Base-by-base conservation (phyloP, 2,797 vertebrate genomes). In the Protosalanx chinensis region DNA sequence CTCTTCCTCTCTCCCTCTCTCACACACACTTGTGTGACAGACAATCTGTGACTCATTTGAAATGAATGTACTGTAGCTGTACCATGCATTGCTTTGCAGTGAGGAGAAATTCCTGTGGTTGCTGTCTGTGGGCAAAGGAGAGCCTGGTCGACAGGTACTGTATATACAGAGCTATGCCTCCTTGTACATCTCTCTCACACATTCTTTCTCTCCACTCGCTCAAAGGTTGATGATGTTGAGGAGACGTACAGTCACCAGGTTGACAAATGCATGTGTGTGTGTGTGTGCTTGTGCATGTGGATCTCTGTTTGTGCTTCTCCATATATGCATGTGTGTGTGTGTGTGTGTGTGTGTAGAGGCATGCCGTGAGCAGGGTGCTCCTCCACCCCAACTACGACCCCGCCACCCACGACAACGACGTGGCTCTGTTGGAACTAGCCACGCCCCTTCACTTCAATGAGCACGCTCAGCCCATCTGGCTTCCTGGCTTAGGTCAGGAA, bases 341-440 rank as follows among this genome's bases (percentile, higher is more conserved):
- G 37, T 32, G 2, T 32, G 18, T n/a, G 29, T 0, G 56, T 58
- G 41, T 86, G 81, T 78, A 84, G 80, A 86, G 74, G 32, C 49
- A 58, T 23, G 57, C 49, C 3, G 72, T 91, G 72, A 87, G 84
- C 63, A 49, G 49, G 32, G 74, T 83, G 6, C 10, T 88, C 6
- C 29, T 67, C 18, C 86, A 90, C 73, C 79, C 89, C n/a, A 51
- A 77, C 63, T 90, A 88, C 72, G 83, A 87, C n/a, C 63, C 67
- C 65, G 72, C 51, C 16, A 80, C 89, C 6, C 72, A 81, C 72
- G 84, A 84, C 70, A 76, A 64, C 5, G 82, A 85, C 32, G 80
- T 83, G 4, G 85, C 84, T 57, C 69, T 89, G 33, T n/a, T 89
- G 64, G 78, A 80, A 10, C 68, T 89, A 56, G 72, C 29, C 0